These are phyloP conservation scores for Chrysocyon brachyurus DNA, from an alignment of 2,797 vertebrate genomes.

Conservation along the genomic window DNA sequence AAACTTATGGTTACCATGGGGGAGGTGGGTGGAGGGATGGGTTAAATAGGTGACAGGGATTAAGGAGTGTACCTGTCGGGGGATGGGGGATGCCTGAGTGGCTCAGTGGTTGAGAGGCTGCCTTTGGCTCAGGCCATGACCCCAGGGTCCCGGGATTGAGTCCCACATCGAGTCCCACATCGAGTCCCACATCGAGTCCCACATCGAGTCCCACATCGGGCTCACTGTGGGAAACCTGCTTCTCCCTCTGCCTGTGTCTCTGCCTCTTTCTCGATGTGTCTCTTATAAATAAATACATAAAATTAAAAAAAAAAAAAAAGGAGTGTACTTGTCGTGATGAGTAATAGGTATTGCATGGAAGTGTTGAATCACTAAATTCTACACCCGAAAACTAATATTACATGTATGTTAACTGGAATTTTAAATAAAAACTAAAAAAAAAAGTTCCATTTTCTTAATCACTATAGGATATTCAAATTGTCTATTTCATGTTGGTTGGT, in stretches of 20 bases:
- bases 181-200: too few species aligned
- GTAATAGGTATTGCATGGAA: background rate
- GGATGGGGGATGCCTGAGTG: too few species aligned
- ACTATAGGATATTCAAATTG: background rate
- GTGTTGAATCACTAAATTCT: background rate
- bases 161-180: too few species aligned
- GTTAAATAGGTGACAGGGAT: background rate
- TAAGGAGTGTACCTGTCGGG: too few species aligned
- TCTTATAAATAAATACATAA: too few species aligned
- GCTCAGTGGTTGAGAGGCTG: too few species aligned
- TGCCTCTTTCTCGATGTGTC: too few species aligned
- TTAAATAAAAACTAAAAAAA: background rate
- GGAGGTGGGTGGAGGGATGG: background rate
- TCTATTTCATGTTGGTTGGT: slow-evolving; percentile 28
- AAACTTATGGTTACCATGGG: background rate
- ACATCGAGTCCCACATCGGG: too few species aligned
- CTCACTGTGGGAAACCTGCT: too few species aligned
- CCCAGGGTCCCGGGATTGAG: too few species aligned
- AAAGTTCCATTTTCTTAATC: background rate
- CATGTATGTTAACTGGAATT: background rate
- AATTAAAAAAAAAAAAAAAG: background rate
- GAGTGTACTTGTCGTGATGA: background rate
- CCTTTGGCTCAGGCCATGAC: too few species aligned
- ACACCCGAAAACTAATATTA: background rate
- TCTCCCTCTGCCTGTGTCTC: too few species aligned